A percentile compares a stretch with the other conserved stretches of the same genome.
Evolutionary conservation across 1,140 invertebrate species (phyloP).

Genomic region (Papilio xuthus): DNA sequence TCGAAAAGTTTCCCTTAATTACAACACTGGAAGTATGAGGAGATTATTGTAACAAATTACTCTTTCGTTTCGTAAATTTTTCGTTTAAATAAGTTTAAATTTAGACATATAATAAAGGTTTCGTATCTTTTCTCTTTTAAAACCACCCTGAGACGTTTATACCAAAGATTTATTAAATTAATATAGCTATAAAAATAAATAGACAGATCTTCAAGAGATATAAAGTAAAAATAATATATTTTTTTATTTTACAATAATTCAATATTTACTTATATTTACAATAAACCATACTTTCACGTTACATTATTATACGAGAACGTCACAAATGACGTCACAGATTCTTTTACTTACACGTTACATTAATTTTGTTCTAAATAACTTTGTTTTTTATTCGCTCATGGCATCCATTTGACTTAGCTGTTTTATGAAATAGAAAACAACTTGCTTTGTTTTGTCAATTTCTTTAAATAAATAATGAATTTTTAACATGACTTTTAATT

Average conservation of each 20-base stretch:
- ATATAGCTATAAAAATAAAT: no score
- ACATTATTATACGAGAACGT: not conserved
- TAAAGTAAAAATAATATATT: not conserved
- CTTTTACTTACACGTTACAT: conserved; percentile 14
- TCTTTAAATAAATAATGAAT: no score
- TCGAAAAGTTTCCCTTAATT: not conserved
- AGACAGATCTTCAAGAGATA: not conserved
- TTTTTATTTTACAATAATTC: conserved; percentile 12
- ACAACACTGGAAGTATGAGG: not conserved
- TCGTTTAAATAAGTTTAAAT: not conserved
- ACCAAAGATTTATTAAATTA: not conserved
- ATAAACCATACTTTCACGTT: conserved; percentile 4
- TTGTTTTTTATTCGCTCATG: not conserved
- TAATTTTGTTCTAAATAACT: not conserved
- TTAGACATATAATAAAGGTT: no score
- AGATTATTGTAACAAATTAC: not conserved
- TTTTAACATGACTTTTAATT: no score
- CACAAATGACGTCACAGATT: conserved; percentile 18
- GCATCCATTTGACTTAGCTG: no score
- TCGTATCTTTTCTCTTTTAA: not conserved
- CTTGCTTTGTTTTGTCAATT: not conserved
- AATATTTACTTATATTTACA: conserved; percentile 23
- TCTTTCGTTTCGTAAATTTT: not conserved
- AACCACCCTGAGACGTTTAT: not conserved
- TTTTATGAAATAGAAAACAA: no score